These are phyloP conservation scores for Ormia ochracea DNA, from an alignment of 2,888 invertebrate species.

Conservation along the genomic window DNA sequence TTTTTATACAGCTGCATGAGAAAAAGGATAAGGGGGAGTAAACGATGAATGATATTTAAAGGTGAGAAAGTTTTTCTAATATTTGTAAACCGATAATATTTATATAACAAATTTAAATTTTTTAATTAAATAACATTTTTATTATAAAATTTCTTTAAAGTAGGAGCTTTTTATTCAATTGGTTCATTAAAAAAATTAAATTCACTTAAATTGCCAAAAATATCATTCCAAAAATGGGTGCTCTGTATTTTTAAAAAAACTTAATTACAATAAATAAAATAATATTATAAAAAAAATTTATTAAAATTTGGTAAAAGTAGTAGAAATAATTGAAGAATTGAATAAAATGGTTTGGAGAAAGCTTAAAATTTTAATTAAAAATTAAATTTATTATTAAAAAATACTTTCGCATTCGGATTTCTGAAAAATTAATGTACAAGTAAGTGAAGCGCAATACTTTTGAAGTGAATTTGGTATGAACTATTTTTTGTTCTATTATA, in stretches of 20 bases:
- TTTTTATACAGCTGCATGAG: neutral
- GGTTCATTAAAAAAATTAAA: conserved; percentile 58
- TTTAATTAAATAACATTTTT: neutral
- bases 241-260: conserved; percentile 43
- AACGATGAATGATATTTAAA: conserved; percentile 60
- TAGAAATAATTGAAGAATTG: neutral
- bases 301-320: neutral
- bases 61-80: conserved; percentile 30
- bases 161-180: neutral
- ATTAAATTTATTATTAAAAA: conserved; percentile 1
- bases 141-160: neutral
- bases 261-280: conserved; percentile 8
- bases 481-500: conserved; percentile 16
- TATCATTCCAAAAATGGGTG: conserved; percentile 77
- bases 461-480: conserved; percentile 63
- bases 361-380: conserved; percentile 28
- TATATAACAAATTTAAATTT: neutral
- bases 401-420: neutral
- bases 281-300: neutral
- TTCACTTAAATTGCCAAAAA: conserved; percentile 71
- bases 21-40: neutral
- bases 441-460: conserved; percentile 40
- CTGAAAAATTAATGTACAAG: conserved; percentile 2
- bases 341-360: neutral
- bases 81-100: conserved; percentile 59